Evolutionary conservation across 2,888 invertebrate species (phyloP), one percentile per base, ranked within the genome.

Genomic region (Ophion ellenae): DNA sequence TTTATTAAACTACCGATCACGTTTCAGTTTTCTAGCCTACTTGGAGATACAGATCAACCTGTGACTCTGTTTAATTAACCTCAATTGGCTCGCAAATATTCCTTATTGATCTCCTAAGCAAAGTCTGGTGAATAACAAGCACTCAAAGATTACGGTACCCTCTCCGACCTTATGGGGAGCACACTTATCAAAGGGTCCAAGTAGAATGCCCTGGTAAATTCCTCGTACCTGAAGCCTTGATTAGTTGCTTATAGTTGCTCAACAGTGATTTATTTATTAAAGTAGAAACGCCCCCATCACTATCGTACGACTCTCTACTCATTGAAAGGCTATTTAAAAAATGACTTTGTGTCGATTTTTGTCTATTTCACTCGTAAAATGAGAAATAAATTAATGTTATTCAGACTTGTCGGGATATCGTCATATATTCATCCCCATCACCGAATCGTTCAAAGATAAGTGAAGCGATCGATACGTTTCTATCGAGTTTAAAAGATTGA

Each of bases 41-140:
- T 36, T 36, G 36, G 36, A 36, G 6, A 7, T 7, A 36, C 6
- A 36, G 36, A 5, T 75, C 47, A 70, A 61, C 36, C 66, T 9
- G 40, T 61, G 78, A 69, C 67, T 74, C 74, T 75, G 75, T 79
- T 75, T 57, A 75, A 71, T 79, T 59, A 79, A 85, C 79, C 85
- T 82, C 67, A 71, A 79, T 53, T 40, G 79, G 61, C 79, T 70
- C 71, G 70, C 70, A 71, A 79, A 79, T 71, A 85, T 85, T 82
- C 82, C 84, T 64, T 47, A 24, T 66, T 79, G 70, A 79, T 79
- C 79, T 71, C 40, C 75, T 70, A 75, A 79, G 59, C 75, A 64
- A 70, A 85, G 73, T 28, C 11, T 71, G 24, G 73, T 32, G 66
- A 74, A 40, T 63, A 45, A 63, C 64, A 36, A 71, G 81, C 81